A percentile compares a stretch with the other conserved stretches of the same genome.
phyloP scores from a whole-genome alignment of 2,797 vertebrate genomes.

The Sphaeramia orbicularis region DNA sequence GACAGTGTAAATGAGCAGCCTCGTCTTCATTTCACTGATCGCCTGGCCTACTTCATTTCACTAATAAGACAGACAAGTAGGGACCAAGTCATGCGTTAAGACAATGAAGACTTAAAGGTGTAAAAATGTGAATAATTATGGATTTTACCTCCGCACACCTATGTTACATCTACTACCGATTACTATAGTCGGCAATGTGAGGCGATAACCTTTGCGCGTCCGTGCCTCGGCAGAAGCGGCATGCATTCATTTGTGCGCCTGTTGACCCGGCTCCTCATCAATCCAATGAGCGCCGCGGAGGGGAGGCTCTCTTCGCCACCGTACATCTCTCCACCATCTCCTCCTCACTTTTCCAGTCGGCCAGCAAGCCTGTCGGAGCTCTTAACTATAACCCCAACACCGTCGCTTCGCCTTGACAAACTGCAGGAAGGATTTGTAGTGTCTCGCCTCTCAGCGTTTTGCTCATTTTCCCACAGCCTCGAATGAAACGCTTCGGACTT shows the following conservation, averaged over 20 bases:
- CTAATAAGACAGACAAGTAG: conserved; percentile 33
- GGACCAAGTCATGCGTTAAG: conserved; percentile 32
- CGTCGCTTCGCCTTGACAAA: conserved; percentile 63
- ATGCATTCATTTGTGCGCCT: conserved; percentile 89
- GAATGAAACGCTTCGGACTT: conserved; percentile 61
- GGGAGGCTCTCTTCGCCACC: conserved; percentile 89
- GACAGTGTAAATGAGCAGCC: conserved; percentile 58
- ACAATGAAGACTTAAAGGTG: background rate
- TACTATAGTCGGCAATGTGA: conserved; percentile 28
- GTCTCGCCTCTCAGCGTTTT: conserved; percentile 29
- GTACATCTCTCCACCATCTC: conserved; percentile 90
- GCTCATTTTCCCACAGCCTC: conserved; percentile 26
- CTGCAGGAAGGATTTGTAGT: conserved; percentile 69
- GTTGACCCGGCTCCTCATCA: conserved; percentile 93
- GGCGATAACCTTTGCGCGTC: conserved; percentile 59
- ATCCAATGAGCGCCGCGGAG: conserved; percentile 93
- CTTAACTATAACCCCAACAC: conserved; percentile 64
- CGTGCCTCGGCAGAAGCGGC: conserved; percentile 73
- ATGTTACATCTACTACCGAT: conserved; percentile 4
- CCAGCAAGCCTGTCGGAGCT: conserved; percentile 89
- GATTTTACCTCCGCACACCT: conserved; percentile 25
- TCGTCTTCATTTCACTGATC: conserved; percentile 38
- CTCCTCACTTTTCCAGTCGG: conserved; percentile 90
- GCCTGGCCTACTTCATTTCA: conserved; percentile 32
- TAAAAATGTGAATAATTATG: background rate